Conservation (phyloP, 2,888 invertebrate genomes). For the Lepidonotus clava region DNA sequence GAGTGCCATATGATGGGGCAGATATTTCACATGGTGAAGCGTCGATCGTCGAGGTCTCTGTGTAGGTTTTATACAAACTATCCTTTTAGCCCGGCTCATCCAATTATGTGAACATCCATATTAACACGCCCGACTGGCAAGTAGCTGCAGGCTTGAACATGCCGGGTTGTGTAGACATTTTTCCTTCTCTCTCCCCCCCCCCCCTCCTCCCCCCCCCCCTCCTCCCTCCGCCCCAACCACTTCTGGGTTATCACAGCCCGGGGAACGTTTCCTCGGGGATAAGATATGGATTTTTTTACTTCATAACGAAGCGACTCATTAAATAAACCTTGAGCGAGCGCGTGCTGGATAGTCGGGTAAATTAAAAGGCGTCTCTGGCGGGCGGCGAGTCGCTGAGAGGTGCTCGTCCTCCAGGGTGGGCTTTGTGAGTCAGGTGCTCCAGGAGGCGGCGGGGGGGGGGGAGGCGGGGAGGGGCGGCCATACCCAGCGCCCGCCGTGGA, state of each 20-base stretch:
- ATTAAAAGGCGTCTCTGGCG: slow-evolving; percentile 29
- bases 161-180: background rate
- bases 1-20: no score
- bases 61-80: no score
- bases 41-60: no score
- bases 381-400: slow-evolving; percentile 20
- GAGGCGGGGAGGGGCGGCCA: background rate
- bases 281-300: slow-evolving; percentile 31
- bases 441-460: background rate
- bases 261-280: background rate
- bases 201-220: background rate
- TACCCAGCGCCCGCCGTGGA: background rate
- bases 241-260: no score
- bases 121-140: background rate
- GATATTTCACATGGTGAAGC: no score
- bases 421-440: no score
- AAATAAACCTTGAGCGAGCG: slow-evolving; percentile 17
- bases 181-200: background rate
- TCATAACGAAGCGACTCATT: slow-evolving; percentile 44
- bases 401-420: slow-evolving; percentile 27
- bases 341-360: slow-evolving; percentile 4
- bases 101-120: slow-evolving; percentile 38
- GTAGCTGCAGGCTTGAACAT: slow-evolving; percentile 15
- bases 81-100: no score
- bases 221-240: no score